phyloP scores from a whole-genome alignment of 2,113 vertebrate genomes.

The Microcebus ravelobensis region DNA sequence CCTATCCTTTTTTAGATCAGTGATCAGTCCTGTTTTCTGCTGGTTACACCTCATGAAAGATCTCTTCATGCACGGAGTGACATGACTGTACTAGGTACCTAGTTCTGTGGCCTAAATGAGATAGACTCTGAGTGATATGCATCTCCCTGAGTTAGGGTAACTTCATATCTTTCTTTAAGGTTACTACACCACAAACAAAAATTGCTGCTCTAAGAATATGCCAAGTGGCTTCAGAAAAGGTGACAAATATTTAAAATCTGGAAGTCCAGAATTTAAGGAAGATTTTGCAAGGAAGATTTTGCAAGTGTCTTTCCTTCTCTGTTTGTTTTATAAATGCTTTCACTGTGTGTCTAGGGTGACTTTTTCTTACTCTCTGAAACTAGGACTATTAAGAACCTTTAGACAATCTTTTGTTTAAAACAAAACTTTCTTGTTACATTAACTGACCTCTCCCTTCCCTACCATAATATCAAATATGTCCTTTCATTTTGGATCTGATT shows the following conservation, averaged over 20 bases:
- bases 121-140: neutral
- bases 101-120: neutral
- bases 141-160: neutral
- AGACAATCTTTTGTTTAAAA: neutral
- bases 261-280: neutral
- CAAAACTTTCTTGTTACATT: neutral
- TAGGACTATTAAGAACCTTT: neutral
- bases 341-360: neutral
- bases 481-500: neutral
- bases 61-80: neutral
- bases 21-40: neutral
- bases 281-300: neutral
- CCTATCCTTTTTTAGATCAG: neutral
- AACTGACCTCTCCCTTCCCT: neutral
- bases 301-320: neutral
- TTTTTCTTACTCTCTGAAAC: neutral
- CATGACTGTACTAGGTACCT: fast-evolving
- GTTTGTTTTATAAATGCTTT: neutral
- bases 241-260: neutral
- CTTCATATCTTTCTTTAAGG: neutral
- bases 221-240: neutral
- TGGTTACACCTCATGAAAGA: neutral
- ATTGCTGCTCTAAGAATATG: neutral
- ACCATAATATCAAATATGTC: neutral
- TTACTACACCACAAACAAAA: neutral